These are phyloP conservation scores for Thamnophis elegans DNA, from an alignment of 2,797 vertebrate genomes.

Conservation along the genomic window DNA sequence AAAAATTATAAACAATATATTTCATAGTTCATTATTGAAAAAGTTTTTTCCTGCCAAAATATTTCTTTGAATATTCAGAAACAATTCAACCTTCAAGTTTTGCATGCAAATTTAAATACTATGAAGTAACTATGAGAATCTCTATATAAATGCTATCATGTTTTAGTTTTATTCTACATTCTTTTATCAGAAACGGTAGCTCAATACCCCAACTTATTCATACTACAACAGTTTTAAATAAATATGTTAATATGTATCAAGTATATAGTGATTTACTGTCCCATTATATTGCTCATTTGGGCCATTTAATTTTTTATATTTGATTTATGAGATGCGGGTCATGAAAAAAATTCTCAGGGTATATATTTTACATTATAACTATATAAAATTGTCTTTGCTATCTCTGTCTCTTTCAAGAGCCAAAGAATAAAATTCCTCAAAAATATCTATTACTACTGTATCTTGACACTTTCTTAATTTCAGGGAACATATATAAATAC, in stretches of 20 bases:
- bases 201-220: not conserved
- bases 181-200: not conserved
- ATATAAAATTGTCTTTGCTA: not conserved
- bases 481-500: not conserved
- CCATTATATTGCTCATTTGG: not conserved
- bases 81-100: not conserved
- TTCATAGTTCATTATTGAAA: not conserved
- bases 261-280: not conserved
- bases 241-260: not conserved
- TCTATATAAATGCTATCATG: not conserved
- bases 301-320: not conserved
- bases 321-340: not conserved
- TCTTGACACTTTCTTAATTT: not conserved
- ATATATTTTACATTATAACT: not conserved
- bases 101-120: not conserved
- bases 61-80: not conserved
- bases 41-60: not conserved
- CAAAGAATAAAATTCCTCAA: not conserved
- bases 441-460: not conserved
- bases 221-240: not conserved
- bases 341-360: not conserved
- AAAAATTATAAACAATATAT: not conserved
- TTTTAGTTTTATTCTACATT: not conserved
- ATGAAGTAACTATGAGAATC: not conserved
- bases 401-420: not conserved